Conservation (phyloP, 1,140 invertebrate genomes). For the Nixonia krombeini region DNA sequence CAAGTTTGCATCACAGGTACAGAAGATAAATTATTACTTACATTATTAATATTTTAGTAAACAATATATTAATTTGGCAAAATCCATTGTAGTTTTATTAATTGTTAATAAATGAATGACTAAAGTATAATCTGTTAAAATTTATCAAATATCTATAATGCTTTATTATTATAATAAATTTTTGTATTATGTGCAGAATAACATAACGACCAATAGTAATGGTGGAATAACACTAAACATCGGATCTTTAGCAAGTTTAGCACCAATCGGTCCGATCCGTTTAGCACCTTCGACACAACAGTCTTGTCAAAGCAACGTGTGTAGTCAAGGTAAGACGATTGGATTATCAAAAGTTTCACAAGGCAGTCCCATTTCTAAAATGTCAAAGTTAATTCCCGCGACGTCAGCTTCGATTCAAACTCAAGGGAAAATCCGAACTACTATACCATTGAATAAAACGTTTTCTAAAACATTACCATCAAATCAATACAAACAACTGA, state of each 20-base stretch:
- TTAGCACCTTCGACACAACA: constrained; percentile 54
- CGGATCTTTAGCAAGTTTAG: constrained; percentile 68
- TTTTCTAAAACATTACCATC: constrained; percentile 51
- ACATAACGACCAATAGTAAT: constrained; percentile 28
- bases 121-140: too few species aligned
- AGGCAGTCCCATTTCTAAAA: constrained; percentile 28
- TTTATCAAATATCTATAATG: too few species aligned
- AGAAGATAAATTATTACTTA: constrained; percentile 8
- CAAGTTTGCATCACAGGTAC: constrained; percentile 55
- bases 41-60: too few species aligned
- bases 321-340: constrained; percentile 5
- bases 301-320: constrained; percentile 2
- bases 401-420: constrained; percentile 36
- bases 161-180: neutral
- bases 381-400: constrained; percentile 48
- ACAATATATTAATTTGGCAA: too few species aligned
- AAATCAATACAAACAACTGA: constrained; percentile 53
- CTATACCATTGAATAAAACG: constrained; percentile 46
- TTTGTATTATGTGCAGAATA: constrained; percentile 1
- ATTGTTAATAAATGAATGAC: too few species aligned
- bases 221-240: constrained; percentile 71
- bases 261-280: constrained; percentile 67
- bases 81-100: too few species aligned
- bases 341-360: constrained; percentile 7
- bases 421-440: constrained; percentile 57